Percentiles rank a stretch among this genome's conserved stretches.
Evolutionary conservation across 2,113 vertebrate species (phyloP).

Genomic region (Bufo gargarizans): DNA sequence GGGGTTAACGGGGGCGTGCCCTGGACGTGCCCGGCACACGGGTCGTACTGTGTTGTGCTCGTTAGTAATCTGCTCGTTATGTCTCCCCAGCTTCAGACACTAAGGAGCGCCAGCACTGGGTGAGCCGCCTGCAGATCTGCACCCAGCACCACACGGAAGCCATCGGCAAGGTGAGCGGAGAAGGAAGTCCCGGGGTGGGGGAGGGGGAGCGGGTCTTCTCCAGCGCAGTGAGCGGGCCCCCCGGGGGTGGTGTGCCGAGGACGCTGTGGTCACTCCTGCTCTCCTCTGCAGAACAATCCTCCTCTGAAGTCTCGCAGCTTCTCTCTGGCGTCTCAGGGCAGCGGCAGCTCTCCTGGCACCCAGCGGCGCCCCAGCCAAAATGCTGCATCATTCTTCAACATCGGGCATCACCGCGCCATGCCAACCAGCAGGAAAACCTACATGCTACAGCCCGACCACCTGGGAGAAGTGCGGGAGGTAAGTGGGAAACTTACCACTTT

Average conservation of each 20-base stretch:
- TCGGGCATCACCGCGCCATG: constrained; percentile 81
- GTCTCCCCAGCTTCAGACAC: constrained; percentile 83
- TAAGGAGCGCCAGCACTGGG: constrained; percentile 98
- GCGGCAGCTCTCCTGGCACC: constrained; percentile 86
- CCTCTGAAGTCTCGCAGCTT: constrained; percentile 93
- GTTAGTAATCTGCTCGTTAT: background rate
- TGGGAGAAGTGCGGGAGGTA: constrained; percentile 94
- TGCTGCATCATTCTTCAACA: constrained; percentile 79
- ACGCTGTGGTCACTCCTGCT: background rate
- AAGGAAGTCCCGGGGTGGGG: too few relatives aligned
- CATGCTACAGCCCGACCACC: constrained; percentile 87
- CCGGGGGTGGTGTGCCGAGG: too few relatives aligned
- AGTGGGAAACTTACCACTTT: constrained; percentile 47
- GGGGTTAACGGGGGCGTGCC: background rate
- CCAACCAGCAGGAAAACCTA: constrained; percentile 81
- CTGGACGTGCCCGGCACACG: too few relatives aligned
- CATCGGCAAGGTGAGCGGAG: constrained; percentile 87
- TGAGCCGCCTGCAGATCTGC: constrained; percentile 96
- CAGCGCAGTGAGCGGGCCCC: too few relatives aligned
- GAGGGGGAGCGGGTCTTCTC: too few relatives aligned
- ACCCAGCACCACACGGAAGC: constrained; percentile 98
- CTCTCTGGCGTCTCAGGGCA: constrained; percentile 91
- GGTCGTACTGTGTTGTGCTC: background rate
- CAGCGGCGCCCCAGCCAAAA: constrained; percentile 89
- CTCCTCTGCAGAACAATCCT: constrained; percentile 84